Conservation (phyloP, 2,113 vertebrate species). For the Oreochromis spilurus region DNA sequence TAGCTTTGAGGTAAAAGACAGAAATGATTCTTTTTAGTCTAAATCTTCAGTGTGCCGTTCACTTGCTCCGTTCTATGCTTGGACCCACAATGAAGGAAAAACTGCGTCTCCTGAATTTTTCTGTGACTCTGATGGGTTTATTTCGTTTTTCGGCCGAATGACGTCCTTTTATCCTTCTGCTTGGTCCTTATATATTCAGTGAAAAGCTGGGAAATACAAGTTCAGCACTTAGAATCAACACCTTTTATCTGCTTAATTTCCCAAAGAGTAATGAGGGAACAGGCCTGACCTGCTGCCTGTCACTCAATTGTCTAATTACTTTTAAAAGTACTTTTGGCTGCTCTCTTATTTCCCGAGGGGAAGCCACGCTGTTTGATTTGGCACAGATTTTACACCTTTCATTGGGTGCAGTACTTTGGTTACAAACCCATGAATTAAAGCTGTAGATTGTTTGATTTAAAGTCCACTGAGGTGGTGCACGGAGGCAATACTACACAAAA, state of each 20-base stretch:
- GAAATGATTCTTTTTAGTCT: neutral
- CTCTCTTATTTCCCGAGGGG: neutral
- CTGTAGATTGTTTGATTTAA: neutral
- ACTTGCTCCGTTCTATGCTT: fast-evolving
- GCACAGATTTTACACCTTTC: neutral
- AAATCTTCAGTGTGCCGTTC: neutral
- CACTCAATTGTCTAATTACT: neutral
- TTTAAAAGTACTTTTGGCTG: neutral
- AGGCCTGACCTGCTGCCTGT: neutral
- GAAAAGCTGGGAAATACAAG: fast-evolving
- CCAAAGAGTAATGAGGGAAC: neutral
- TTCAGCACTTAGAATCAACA: neutral
- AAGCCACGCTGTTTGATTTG: fast-evolving
- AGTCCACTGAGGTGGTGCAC: neutral
- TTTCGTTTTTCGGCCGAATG: neutral
- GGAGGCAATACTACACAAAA: neutral
- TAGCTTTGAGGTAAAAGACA: neutral
- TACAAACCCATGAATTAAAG: neutral
- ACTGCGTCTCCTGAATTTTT: fast-evolving
- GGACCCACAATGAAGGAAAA: neutral
- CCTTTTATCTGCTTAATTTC: neutral
- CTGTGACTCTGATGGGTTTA: fast-evolving
- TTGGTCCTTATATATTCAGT: neutral
- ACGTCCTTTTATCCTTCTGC: neutral
- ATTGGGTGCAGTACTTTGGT: fast-evolving